These are phyloP conservation scores for Habropoda laboriosa DNA, from an alignment of 1,140 invertebrate genomes.

Conservation along the genomic window DNA sequence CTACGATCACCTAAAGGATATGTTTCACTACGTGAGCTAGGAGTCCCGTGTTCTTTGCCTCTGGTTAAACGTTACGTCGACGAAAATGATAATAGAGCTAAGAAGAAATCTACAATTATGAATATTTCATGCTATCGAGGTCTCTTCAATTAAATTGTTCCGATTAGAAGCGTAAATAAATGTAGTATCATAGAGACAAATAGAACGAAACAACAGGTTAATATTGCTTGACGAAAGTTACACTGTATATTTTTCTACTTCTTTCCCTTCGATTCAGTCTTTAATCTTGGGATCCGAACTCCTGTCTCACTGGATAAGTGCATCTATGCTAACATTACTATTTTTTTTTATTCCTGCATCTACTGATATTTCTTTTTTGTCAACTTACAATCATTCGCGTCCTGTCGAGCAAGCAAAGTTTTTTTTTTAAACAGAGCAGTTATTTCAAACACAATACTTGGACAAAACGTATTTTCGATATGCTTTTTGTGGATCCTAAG, in stretches of 20 bases:
- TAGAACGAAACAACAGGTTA: not conserved
- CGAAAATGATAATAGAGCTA: not conserved
- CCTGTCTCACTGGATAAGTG: slow-evolving; percentile 44
- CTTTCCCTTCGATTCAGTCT: slow-evolving; percentile 30
- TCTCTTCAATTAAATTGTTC: not conserved
- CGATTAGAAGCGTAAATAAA: not conserved
- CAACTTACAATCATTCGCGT: slow-evolving; percentile 31
- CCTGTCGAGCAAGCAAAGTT: slow-evolving; percentile 4
- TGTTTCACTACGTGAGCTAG: slow-evolving; percentile 49
- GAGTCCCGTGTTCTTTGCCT: slow-evolving; percentile 26
- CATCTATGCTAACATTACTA: slow-evolving; percentile 52
- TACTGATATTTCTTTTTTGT: slow-evolving; percentile 33
- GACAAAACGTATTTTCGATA: slow-evolving; percentile 57
- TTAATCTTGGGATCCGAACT: slow-evolving; percentile 27
- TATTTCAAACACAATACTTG: not conserved
- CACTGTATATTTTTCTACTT: not conserved
- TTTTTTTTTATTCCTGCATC: slow-evolving; percentile 38
- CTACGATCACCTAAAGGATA: slow-evolving; percentile 58
- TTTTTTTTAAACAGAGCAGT: not conserved
- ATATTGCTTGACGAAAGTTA: not conserved
- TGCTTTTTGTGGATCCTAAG: slow-evolving; percentile 72
- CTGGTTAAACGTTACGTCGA: not conserved
- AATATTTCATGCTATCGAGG: not conserved
- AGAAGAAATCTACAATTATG: not conserved
- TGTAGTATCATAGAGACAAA: not conserved